Percentiles rank a stretch among this genome's conserved stretches.
Conservation (phyloP, 1,140 invertebrate genomes). For the Oryzaephilus surinamensis region DNA sequence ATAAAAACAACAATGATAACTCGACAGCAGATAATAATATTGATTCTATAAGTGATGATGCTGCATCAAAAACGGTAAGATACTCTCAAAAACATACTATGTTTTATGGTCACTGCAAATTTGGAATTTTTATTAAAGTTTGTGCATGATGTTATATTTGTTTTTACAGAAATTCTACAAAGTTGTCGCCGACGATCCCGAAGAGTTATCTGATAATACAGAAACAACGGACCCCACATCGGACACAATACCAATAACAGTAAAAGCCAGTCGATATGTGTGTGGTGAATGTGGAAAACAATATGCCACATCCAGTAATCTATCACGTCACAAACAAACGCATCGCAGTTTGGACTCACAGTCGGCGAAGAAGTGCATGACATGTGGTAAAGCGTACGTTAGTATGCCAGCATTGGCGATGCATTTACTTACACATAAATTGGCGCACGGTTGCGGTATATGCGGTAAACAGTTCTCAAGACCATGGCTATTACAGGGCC, state of each 20-base stretch:
- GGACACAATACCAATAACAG: constrained; percentile 7
- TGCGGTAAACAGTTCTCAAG: constrained; percentile 95
- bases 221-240: constrained; percentile 19
- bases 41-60: constrained; percentile 2
- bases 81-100: too few species aligned
- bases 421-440: constrained; percentile 89
- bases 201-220: constrained; percentile 15
- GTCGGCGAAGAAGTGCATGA: constrained; percentile 85
- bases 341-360: constrained; percentile 88
- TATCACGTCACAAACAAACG: constrained; percentile 94
- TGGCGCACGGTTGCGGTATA: constrained; percentile 81
- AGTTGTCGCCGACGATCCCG: constrained; percentile 25
- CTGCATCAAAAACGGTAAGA: constrained; percentile 16
- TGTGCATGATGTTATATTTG: too few species aligned
- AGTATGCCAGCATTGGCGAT: constrained; percentile 96
- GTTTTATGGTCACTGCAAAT: too few species aligned
- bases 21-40: constrained; percentile 8
- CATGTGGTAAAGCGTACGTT: constrained; percentile 93
- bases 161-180: constrained; percentile 31
- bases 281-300: constrained; percentile 93
- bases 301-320: constrained; percentile 93
- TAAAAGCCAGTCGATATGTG: constrained; percentile 57
- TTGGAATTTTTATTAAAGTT: too few species aligned
- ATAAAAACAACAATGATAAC: constrained; percentile 17
- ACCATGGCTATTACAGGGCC: constrained; percentile 96